Percentiles rank a stretch among this genome's conserved stretches.
These are phyloP conservation scores for Apogon talboti DNA, from an alignment of 2,797 vertebrate species.

Conservation along the genomic window DNA sequence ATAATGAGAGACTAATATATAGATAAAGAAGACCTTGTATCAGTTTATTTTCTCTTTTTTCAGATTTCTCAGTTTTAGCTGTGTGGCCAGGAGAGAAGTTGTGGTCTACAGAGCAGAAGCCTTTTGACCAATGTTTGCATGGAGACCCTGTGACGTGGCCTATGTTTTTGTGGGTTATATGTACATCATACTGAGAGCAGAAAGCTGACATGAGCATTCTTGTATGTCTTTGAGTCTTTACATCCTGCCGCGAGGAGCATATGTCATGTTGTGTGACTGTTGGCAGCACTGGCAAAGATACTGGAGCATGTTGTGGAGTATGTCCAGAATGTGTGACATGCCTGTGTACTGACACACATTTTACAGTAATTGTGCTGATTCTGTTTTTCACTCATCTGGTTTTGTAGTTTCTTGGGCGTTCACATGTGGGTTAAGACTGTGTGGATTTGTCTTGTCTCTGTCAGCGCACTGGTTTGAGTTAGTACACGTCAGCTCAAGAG, in stretches of 20 bases:
- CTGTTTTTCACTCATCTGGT: not conserved
- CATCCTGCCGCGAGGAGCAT: slow-evolving; percentile 74
- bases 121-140: slow-evolving; percentile 2
- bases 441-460: slow-evolving; percentile 19
- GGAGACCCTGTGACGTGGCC: slow-evolving; percentile 11
- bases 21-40: no score
- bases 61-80: not conserved
- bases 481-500: slow-evolving; percentile 61
- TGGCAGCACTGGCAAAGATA: slow-evolving; percentile 34
- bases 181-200: slow-evolving; percentile 11
- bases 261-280: slow-evolving; percentile 65
- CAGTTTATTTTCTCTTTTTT: no score
- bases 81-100: not conserved
- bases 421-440: not conserved
- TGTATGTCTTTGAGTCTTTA: slow-evolving; percentile 43
- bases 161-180: slow-evolving; percentile 14
- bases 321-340: slow-evolving; percentile 13
- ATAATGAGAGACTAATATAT: no score
- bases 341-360: not conserved
- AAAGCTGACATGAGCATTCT: slow-evolving; percentile 32
- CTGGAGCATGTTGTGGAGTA: slow-evolving; percentile 26
- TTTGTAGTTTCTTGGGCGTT: slow-evolving; percentile 5
- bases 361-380: not conserved
- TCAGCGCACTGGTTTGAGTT: slow-evolving; percentile 39
- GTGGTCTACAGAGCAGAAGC: not conserved